Evolutionary conservation across 2,113 vertebrate genomes (phyloP), one percentile per base, ranked within the genome.

Genomic region (Bambusicola thoracicus): DNA sequence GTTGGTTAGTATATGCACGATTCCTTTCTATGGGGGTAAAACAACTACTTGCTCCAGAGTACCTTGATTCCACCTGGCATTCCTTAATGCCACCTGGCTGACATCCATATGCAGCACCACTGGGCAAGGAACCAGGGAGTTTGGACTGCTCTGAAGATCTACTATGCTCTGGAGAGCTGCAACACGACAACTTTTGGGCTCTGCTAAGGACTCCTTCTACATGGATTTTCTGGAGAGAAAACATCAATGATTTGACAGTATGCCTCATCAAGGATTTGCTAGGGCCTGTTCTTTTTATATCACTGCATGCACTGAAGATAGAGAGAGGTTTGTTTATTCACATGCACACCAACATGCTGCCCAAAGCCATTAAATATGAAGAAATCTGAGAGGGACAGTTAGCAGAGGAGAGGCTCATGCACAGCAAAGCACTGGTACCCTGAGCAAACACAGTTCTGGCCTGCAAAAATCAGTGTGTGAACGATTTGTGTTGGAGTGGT

Each of bases 251-350:
- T 67, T 83, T 90, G 40, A 66, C 70, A 95, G 87, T 78, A 85
- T 94, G 93, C 30, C 86, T 94, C 91, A 95, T 94, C 91, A 95
- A 96, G 58, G 75, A 81, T 93, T 92, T 48, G 69, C 69, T n/a
- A 81, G 40, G 46, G 61, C 58, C 12, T 41, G 30, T 36, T 20
- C 14, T 66, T 92, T 75, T 91, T 82, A 93, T n/a, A 68, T 65
- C 87, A 90, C 85, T 30, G 85, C 97, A 96, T 96, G 96, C 96
- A 94, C 0, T 41, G 40, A 68, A 63, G 8, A 85, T 29, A 92
- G 76, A 73, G 51, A 72, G 4, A 79, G 13, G 5, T 82, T n/a
- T n/a, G 38, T 40, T 89, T 95, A 91, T 93, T 91, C 70, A 89
- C 96, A 97, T 97, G 95, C 96, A 93, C 53, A 66, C 78, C 63